Evolutionary conservation across 2,888 invertebrate genomes (phyloP).

Genomic region (Liopterus haemorrhoidalis): DNA sequence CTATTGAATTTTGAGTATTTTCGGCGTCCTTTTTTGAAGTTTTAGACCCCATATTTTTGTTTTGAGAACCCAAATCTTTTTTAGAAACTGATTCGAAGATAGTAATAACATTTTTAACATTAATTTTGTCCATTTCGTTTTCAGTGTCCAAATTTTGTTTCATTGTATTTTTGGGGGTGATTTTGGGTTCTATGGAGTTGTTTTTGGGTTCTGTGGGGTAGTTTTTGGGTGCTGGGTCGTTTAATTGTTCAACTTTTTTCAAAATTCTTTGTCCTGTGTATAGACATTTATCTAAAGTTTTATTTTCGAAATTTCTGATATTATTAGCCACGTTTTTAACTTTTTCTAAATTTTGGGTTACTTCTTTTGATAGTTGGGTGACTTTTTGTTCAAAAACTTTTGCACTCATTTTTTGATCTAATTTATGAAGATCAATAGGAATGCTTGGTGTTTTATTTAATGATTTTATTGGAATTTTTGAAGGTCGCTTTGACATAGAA

Average conservation of each 20-base stretch:
- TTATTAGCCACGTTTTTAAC: constrained; percentile 19
- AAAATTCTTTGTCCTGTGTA: constrained; percentile 18
- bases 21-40: no score
- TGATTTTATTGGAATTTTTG: constrained; percentile 42
- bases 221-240: background rate
- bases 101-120: no score
- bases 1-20: no score
- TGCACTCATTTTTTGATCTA: constrained; percentile 1
- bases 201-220: background rate
- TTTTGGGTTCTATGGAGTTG: background rate
- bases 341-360: constrained; percentile 7
- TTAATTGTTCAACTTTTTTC: constrained; percentile 20
- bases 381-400: constrained; percentile 11
- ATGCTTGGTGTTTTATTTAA: constrained; percentile 42
- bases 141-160: background rate
- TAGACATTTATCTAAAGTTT: constrained; percentile 19
- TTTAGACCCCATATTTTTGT: no score
- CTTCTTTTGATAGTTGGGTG: constrained; percentile 2
- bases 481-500: constrained; percentile 31
- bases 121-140: constrained; percentile 11
- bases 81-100: no score
- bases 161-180: constrained; percentile 2
- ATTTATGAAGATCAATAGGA: constrained; percentile 44
- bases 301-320: constrained; percentile 9
- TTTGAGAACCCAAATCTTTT: no score